Evolutionary conservation across 2,888 invertebrate genomes (phyloP), one percentile per base, ranked within the genome.

Genomic region (Heteromyza rotundicornis): DNA sequence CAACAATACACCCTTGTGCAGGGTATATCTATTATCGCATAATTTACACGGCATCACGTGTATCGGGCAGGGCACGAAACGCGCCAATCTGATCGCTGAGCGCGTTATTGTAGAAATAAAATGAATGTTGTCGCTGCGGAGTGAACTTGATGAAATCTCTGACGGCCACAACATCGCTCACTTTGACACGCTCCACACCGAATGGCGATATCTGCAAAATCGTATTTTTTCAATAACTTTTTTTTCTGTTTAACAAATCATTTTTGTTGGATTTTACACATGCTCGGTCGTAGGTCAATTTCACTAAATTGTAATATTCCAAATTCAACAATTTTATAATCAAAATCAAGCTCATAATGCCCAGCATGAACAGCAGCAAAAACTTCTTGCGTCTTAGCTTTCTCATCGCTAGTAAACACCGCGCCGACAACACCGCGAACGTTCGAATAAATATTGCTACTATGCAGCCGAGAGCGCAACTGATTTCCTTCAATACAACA

Each of bases 41-140:
- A n/a, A n/a, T n/a, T 65, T 55, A 82, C 82, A 72, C 74, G 23
- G 64, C 60, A 59, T 77, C 72, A 53, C 80, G 72, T n/a, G 79
- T 78, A 60, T 68, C 69, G 1, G 79, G 81, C 54, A 82, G 57
- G 1, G 65, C 24, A 19, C 80, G 75, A 40, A 74, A 65, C 7
- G 69, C 67, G 1, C 73, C 69, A 53, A 81, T 60, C n/a, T 60
- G 64, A 57, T 81, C 72, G 64, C 80, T 81, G 27, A 69, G 52
- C 16, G 36, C 36, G 1, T 67, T 64, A 57, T 75, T 76, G 51
- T 65, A 74, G 22, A 53, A 40, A n/a, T n/a, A n/a, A n/a, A 32
- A 8, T 12, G 32, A 57, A 2, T 5, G 35, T 16, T 35, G n/a
- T 8, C 19, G 35, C 5, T 32, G 27, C 14, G 24, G 22, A n/a